A percentile compares a stretch with the other conserved stretches of the same genome.
phyloP scores from a whole-genome alignment of 2,113 vertebrate genomes.

The Jaculus jaculus region DNA sequence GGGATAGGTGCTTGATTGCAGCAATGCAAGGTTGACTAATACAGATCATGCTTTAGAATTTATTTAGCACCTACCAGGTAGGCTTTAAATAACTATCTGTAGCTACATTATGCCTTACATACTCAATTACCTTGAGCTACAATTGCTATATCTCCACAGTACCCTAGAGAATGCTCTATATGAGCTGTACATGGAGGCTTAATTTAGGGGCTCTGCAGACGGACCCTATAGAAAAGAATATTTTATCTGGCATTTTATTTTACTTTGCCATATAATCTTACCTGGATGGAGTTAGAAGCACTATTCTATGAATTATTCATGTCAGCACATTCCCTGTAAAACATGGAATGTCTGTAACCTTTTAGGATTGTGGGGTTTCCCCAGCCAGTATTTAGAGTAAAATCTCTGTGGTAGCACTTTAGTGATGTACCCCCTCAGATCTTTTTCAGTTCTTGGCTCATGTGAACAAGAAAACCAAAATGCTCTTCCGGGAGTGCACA shows the following conservation, averaged over 20 bases:
- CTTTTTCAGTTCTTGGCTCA: conserved; percentile 62
- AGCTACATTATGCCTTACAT: background rate
- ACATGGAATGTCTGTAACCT: conserved; percentile 55
- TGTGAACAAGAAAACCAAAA: conserved; percentile 56
- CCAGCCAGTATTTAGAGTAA: conserved; percentile 34
- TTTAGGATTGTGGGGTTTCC: conserved; percentile 23
- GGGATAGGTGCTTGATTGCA: no score
- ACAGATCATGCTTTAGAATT: background rate
- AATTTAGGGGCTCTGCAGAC: background rate
- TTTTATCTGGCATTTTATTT: conserved; percentile 2
- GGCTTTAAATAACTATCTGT: background rate
- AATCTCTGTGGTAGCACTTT: conserved; percentile 63
- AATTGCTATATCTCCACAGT: rapidly evolving
- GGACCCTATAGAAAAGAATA: background rate
- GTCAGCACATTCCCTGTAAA: conserved; percentile 60
- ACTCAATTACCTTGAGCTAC: background rate
- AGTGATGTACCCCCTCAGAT: conserved; percentile 54
- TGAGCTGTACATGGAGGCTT: background rate
- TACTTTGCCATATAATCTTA: conserved; percentile 52
- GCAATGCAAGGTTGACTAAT: background rate
- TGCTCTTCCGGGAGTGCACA: conserved; percentile 64
- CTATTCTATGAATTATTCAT: conserved; percentile 75
- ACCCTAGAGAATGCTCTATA: background rate
- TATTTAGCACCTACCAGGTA: background rate
- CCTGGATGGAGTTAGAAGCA: conserved; percentile 36